Evolutionary conservation across 2,797 vertebrate genomes (phyloP).

Genomic region (Premnoplex brunnescens): DNA sequence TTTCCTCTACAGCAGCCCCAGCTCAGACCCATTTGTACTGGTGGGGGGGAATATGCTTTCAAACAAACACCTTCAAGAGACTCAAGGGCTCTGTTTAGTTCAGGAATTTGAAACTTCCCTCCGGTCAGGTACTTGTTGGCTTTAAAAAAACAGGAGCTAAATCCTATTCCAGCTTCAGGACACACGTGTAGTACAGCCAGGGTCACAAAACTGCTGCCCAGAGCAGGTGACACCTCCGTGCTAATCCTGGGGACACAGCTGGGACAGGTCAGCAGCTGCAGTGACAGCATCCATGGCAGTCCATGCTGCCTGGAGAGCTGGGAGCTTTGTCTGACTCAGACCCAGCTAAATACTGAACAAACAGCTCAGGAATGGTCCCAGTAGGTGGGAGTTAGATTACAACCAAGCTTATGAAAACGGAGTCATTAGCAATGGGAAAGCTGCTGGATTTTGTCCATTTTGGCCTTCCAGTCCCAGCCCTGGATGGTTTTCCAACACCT

Average conservation of each 20-base stretch:
- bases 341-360: not conserved
- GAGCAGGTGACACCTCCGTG: not conserved
- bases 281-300: not conserved
- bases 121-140: not conserved
- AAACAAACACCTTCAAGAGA: not conserved
- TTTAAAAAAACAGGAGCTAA: not conserved
- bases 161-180: not conserved
- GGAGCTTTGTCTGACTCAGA: not conserved
- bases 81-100: accelerated
- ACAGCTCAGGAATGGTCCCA: slow-evolving; percentile 12
- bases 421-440: not conserved
- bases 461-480: not conserved
- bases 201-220: not conserved
- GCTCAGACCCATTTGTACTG: accelerated
- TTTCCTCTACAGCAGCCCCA: not conserved
- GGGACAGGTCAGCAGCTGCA: not conserved
- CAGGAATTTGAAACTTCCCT: not conserved
- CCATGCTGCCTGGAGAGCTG: not conserved
- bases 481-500: not conserved
- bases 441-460: not conserved
- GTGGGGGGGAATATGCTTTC: not conserved
- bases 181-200: not conserved
- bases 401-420: not conserved
- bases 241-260: not conserved
- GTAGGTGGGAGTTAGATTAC: not conserved